A percentile compares a stretch with the other conserved stretches of the same genome.
Evolutionary conservation across 2,797 vertebrate genomes (phyloP).

Genomic region (Aphelocoma californica): DNA sequence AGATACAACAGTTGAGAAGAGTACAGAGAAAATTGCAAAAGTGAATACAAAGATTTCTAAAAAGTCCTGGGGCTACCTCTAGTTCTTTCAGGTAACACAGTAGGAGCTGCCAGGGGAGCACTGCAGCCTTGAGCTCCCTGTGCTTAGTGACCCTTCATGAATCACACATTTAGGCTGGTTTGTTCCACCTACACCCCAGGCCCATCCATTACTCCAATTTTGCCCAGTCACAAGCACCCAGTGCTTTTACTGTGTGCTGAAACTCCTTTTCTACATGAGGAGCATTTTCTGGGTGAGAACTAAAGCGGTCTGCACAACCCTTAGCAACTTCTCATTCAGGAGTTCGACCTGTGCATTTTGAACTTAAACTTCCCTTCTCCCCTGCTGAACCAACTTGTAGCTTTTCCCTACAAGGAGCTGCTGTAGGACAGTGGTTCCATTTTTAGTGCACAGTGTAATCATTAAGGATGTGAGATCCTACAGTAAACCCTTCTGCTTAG

Average conservation of each 20-base stretch:
- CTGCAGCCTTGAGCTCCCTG: neutral
- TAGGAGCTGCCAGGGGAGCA: neutral
- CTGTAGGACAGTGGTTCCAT: neutral
- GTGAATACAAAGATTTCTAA: neutral
- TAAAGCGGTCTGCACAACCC: neutral
- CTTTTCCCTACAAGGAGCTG: neutral
- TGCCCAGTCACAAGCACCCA: neutral
- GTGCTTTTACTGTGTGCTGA: neutral
- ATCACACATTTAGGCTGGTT: neutral
- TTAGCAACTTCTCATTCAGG: neutral
- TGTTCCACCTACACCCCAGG: neutral
- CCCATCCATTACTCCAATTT: neutral
- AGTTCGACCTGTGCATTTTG: accelerated
- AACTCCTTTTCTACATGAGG: neutral
- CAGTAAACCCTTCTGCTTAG: neutral
- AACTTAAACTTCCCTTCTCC: neutral
- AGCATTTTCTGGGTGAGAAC: neutral
- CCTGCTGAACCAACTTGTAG: neutral
- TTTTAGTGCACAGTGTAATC: neutral
- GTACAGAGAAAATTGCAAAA: neutral
- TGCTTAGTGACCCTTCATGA: neutral
- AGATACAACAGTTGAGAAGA: neutral
- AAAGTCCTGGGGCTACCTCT: neutral
- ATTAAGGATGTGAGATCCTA: neutral
- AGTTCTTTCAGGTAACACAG: neutral